phyloP scores from a whole-genome alignment of 2,888 invertebrate species.

The Stegophylla sp. region DNA sequence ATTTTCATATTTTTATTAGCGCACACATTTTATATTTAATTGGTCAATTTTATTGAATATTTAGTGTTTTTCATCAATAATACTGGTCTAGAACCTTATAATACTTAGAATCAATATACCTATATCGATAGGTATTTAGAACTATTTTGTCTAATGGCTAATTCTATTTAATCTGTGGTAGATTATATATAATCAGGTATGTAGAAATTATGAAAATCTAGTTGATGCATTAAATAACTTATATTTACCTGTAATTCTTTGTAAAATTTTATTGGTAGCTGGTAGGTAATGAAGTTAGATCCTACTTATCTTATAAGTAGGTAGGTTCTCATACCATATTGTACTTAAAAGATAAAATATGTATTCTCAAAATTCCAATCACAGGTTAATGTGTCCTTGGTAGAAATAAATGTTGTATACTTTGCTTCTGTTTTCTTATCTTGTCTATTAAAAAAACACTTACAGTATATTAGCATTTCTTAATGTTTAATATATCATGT shows the following conservation, averaged over 20 bases:
- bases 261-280: constrained; percentile 18
- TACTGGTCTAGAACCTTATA: neutral
- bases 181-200: neutral
- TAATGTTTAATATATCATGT: constrained; percentile 1
- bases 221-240: neutral
- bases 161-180: constrained; percentile 26
- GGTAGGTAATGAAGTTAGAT: too few relatives aligned
- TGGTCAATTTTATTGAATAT: neutral
- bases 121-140: neutral
- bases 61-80: neutral
- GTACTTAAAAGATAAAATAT: constrained; percentile 42
- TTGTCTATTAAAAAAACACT: constrained; percentile 22
- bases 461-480: neutral
- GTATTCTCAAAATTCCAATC: neutral
- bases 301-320: neutral
- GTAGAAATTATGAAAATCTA: too few relatives aligned
- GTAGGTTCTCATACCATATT: neutral
- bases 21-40: neutral
- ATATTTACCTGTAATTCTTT: constrained; percentile 1
- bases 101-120: neutral
- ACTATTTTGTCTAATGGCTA: constrained; percentile 3
- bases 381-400: constrained; percentile 27
- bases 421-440: constrained; percentile 27
- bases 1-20: neutral
- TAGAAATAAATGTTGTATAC: constrained; percentile 14